These are phyloP conservation scores for Catocala nupta DNA, from an alignment of 2,888 invertebrate species.

Conservation along the genomic window DNA sequence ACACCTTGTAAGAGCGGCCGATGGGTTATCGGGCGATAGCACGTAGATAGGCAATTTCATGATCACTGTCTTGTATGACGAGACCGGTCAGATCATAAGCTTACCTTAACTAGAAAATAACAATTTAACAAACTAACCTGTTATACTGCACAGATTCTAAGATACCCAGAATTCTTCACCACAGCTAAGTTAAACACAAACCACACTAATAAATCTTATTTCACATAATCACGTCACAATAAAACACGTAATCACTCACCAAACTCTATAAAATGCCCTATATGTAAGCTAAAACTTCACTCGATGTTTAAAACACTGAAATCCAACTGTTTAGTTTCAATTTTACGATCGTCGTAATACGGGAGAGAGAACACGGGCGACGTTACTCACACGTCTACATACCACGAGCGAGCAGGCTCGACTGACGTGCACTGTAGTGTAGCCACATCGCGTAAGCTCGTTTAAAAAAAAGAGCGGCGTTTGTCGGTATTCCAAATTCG, in stretches of 20 bases:
- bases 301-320: constrained; percentile 58
- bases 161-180: constrained; percentile 44
- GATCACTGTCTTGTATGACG: constrained; percentile 22
- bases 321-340: constrained; percentile 59
- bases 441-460: constrained; percentile 46
- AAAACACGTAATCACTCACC: constrained; percentile 58
- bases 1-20: constrained; percentile 20
- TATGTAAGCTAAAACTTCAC: constrained; percentile 48
- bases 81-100: constrained; percentile 24
- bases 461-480: constrained; percentile 50
- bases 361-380: constrained; percentile 23
- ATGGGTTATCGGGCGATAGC: constrained; percentile 42
- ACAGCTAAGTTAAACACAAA: constrained; percentile 45
- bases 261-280: constrained; percentile 53
- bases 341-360: constrained; percentile 60
- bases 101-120: constrained; percentile 27
- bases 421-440: constrained; percentile 55
- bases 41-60: constrained; percentile 34
- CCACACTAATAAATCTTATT: constrained; percentile 55
- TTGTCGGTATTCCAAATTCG: constrained; percentile 58
- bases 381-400: constrained; percentile 25
- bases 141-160: constrained; percentile 30
- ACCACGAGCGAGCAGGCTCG: constrained; percentile 58
- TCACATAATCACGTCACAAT: constrained; percentile 57
- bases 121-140: constrained; percentile 54